A percentile compares a stretch with the other conserved stretches of the same genome.
Evolutionary conservation across 2,113 vertebrate genomes (phyloP).

Genomic region (Leucoraja erinaceus): DNA sequence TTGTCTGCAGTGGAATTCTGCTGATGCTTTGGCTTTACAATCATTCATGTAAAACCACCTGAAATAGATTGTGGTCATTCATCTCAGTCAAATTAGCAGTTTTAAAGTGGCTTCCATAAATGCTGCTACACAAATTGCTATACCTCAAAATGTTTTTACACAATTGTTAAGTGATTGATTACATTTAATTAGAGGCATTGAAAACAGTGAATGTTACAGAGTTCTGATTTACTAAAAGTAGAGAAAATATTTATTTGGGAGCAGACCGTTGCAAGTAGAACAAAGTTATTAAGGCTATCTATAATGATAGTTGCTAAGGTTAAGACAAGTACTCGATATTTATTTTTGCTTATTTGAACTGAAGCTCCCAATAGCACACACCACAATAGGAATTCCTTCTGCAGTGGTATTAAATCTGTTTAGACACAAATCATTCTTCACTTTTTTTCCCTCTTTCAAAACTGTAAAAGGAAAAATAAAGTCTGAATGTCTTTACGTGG

Average conservation of each 20-base stretch:
- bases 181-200: not conserved
- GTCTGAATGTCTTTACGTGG: not conserved
- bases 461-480: not conserved
- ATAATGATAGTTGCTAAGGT: not conserved
- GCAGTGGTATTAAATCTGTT: not conserved
- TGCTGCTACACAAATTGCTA: not conserved
- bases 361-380: not conserved
- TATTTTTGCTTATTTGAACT: not conserved
- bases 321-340: not conserved
- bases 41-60: too few relatives aligned
- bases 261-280: not conserved
- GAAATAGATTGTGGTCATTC: too few relatives aligned
- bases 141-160: not conserved
- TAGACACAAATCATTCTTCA: not conserved
- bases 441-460: not conserved
- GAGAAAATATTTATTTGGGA: not conserved
- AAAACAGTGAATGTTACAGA: not conserved
- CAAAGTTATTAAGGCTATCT: not conserved
- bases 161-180: not conserved
- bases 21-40: too few relatives aligned
- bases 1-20: too few relatives aligned
- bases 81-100: too few relatives aligned
- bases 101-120: not conserved
- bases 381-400: not conserved
- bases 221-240: not conserved